Evolutionary conservation across 2,113 vertebrate genomes (phyloP).

Genomic region (Apeltes quadracus): DNA sequence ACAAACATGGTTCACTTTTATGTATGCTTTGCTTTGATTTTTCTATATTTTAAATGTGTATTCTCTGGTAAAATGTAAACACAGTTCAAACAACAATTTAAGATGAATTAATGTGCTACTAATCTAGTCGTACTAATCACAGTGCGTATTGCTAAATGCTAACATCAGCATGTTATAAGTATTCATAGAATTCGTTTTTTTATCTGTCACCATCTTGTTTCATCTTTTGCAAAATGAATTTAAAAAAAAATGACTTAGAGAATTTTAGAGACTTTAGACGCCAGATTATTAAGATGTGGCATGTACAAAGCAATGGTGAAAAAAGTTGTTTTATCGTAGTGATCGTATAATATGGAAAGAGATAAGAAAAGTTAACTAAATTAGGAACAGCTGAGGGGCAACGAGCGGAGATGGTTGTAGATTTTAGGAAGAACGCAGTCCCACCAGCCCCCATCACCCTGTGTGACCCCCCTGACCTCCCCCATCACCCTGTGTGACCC

Average conservation of each 20-base stretch:
- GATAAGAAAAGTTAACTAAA: neutral
- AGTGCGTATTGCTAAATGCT: neutral
- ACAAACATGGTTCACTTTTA: too few species aligned
- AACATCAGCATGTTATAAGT: neutral
- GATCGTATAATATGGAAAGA: neutral
- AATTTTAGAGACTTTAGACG: neutral
- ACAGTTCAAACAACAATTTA: neutral
- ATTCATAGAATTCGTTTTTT: neutral
- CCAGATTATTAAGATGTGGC: neutral
- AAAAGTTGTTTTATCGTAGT: neutral
- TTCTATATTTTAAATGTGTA: too few species aligned
- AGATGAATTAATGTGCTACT: too few species aligned
- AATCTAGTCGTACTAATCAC: neutral
- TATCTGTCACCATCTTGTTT: neutral
- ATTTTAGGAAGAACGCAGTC: too few species aligned
- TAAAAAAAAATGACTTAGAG: neutral
- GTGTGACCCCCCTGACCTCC: too few species aligned
- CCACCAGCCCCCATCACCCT: too few species aligned
- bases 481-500: too few species aligned
- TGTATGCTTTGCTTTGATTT: too few species aligned
- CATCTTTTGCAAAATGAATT: too few species aligned
- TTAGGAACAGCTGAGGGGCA: neutral
- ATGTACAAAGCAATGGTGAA: neutral
- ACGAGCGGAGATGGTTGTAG: too few species aligned
- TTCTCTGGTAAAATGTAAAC: too few species aligned